Evolutionary conservation across 2,113 vertebrate genomes (phyloP).

Genomic region (Dendropsophus ebraccatus): DNA sequence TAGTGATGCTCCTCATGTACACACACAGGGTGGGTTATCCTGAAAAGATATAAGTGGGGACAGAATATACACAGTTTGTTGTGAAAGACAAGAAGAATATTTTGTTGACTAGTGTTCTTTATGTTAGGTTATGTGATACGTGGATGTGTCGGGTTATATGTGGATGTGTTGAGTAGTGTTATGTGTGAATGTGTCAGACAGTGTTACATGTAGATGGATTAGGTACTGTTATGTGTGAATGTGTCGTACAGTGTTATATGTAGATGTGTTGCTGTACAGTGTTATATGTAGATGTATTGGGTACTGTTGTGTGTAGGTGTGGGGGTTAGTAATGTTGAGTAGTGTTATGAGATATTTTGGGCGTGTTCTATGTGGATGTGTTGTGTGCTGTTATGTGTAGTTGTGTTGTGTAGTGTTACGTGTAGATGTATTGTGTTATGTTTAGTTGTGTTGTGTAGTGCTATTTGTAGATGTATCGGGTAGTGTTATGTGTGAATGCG

Average conservation of each 20-base stretch:
- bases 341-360: too few species aligned
- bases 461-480: not conserved
- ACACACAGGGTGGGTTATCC: too few species aligned
- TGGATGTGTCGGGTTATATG: not conserved
- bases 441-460: not conserved
- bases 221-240: not conserved
- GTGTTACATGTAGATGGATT: too few species aligned
- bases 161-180: not conserved
- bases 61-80: too few species aligned
- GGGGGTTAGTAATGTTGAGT: too few species aligned
- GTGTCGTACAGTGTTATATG: not conserved
- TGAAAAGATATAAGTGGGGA: too few species aligned
- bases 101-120: too few species aligned
- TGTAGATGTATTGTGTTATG: not conserved
- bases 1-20: too few species aligned
- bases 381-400: not conserved
- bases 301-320: not conserved
- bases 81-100: too few species aligned
- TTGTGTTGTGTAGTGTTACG: not conserved
- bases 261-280: not conserved
- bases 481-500: not conserved
- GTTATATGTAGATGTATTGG: not conserved
- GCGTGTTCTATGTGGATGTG: not conserved
- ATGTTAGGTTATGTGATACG: not conserved
- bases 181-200: too few species aligned